Percentiles rank a stretch among this genome's conserved stretches.
Conservation (phyloP, 2,797 vertebrate species). For the Pagetopsis macropterus region DNA sequence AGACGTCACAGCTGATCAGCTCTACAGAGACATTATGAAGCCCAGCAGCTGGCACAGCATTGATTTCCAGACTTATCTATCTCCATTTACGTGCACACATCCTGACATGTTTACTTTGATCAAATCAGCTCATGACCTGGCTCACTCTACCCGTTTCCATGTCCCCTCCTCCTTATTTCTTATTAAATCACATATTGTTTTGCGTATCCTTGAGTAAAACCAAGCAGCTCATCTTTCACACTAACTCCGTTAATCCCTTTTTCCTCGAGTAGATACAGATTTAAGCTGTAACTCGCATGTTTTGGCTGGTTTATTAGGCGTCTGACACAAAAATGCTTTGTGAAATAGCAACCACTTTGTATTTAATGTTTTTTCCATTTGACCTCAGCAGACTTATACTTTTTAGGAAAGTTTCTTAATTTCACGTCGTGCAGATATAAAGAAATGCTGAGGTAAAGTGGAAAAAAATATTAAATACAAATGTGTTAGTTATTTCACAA, state of each 20-base stretch:
- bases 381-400: conserved; percentile 4
- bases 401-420: neutral
- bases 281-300: neutral
- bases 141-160: conserved; percentile 10
- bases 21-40: conserved; percentile 4
- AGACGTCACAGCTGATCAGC: conserved; percentile 16
- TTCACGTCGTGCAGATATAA: too few relatives aligned
- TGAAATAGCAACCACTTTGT: neutral
- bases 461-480: too few relatives aligned
- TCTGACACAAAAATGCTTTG: neutral
- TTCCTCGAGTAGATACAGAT: neutral
- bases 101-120: conserved; percentile 24
- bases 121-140: conserved; percentile 14
- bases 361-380: conserved; percentile 39
- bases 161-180: neutral
- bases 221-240: conserved; percentile 38
- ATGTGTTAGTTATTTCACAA: too few relatives aligned
- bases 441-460: too few relatives aligned
- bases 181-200: conserved; percentile 7
- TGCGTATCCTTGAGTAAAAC: conserved; percentile 22
- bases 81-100: conserved; percentile 25
- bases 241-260: neutral
- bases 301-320: conserved; percentile 10
- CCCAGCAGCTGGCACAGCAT: neutral
- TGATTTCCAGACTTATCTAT: conserved; percentile 20